Evolutionary conservation across 2,888 invertebrate species (phyloP).

Genomic region (Polymixis lichenea): DNA sequence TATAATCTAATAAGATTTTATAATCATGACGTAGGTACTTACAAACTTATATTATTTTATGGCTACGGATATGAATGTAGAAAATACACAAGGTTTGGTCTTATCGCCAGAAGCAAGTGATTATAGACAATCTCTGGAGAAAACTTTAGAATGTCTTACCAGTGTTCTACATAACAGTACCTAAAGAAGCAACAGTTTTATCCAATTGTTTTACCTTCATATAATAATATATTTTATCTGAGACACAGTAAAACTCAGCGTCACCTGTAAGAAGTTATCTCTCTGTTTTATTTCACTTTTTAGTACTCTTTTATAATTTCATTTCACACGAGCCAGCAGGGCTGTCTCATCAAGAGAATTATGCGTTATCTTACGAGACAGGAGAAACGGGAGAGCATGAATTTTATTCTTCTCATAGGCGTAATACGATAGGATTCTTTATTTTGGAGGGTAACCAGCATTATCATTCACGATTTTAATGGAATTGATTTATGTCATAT

Average conservation of each 20-base stretch:
- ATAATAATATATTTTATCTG: constrained; percentile 38
- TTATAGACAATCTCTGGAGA: neutral
- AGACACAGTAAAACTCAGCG: constrained; percentile 34
- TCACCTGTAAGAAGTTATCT: constrained; percentile 50
- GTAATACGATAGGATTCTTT: constrained; percentile 2
- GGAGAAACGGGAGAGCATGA: constrained; percentile 15
- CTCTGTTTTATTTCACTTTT: constrained; percentile 64
- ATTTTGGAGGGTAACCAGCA: neutral
- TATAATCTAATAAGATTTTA: too few species aligned
- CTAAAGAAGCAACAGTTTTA: constrained; percentile 9
- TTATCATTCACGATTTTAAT: neutral
- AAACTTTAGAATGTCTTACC: neutral
- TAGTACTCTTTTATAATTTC: constrained; percentile 57
- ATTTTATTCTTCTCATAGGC: constrained; percentile 12
- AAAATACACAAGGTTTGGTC: neutral
- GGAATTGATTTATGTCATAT: neutral
- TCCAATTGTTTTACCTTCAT: constrained; percentile 33
- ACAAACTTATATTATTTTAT: too few species aligned
- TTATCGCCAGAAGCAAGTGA: neutral
- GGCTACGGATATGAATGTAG: too few species aligned
- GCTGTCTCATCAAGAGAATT: constrained; percentile 50
- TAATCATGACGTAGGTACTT: too few species aligned
- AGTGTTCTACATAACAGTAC: constrained; percentile 3
- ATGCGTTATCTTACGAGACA: constrained; percentile 43
- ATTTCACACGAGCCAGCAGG: constrained; percentile 43